A percentile compares a stretch with the other conserved stretches of the same genome.
These are phyloP conservation scores for Tenualosa thibaudeaui DNA, from an alignment of 2,797 vertebrate species.

Conservation along the genomic window DNA sequence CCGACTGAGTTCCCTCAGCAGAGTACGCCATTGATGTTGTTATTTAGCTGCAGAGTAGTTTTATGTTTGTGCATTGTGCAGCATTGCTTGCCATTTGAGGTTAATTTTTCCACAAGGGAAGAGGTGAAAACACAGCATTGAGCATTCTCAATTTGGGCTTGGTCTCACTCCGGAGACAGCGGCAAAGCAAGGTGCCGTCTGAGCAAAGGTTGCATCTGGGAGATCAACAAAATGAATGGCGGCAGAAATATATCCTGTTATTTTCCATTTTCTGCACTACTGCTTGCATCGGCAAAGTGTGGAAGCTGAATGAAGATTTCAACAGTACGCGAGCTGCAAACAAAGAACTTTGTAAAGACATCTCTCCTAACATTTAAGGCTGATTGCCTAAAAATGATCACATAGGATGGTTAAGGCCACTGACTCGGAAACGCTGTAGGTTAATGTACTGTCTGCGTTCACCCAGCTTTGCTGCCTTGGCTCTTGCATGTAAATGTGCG, in stretches of 20 bases:
- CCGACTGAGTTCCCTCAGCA: background rate
- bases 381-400: background rate
- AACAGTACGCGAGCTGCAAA: background rate
- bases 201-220: slow-evolving; percentile 12
- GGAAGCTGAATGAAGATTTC: background rate
- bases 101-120: background rate
- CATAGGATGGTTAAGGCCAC: background rate
- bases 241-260: slow-evolving; percentile 3
- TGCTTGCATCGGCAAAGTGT: background rate
- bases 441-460: background rate
- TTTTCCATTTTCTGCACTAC: slow-evolving; percentile 20
- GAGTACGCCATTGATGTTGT: background rate
- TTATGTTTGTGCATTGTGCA: background rate
- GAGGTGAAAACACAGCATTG: slow-evolving; percentile 3
- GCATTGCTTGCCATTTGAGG: background rate
- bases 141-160: background rate
- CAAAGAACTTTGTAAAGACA: background rate
- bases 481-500: background rate
- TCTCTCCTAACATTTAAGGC: background rate
- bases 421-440: background rate
- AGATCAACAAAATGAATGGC: background rate
- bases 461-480: background rate
- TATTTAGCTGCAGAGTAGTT: background rate
- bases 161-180: background rate
- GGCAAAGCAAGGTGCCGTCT: background rate